Conservation (phyloP, 2,797 vertebrate species). For the Scolopax bukidnonensis region DNA sequence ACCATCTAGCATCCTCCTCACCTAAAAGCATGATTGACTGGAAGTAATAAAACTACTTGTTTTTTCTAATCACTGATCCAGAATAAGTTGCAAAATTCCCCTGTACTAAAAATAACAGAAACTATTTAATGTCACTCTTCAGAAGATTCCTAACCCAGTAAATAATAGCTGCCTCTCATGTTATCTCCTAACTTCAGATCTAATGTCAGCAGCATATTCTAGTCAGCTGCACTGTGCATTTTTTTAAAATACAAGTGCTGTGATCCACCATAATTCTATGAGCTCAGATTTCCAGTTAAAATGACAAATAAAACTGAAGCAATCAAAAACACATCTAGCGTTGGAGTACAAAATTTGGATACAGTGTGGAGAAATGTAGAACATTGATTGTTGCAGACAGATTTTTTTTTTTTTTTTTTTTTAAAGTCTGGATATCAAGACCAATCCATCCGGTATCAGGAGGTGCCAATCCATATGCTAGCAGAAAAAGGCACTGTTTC, state of each 20-base stretch:
- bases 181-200: not conserved
- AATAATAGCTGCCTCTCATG: not conserved
- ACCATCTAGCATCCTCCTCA: not conserved
- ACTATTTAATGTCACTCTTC: not conserved
- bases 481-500: not conserved
- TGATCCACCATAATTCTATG: not conserved
- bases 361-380: not conserved
- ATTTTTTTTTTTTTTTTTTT: not conserved
- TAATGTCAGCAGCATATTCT: not conserved
- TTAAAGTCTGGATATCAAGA: not conserved
- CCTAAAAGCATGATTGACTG: not conserved
- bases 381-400: not conserved
- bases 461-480: accelerated
- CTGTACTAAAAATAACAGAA: not conserved
- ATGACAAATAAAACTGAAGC: not conserved
- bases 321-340: not conserved
- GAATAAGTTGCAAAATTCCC: conserved; percentile 1
- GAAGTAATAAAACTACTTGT: not conserved
- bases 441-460: not conserved
- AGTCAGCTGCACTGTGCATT: not conserved
- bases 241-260: not conserved
- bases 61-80: not conserved
- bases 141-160: not conserved
- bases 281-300: not conserved
- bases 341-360: not conserved